A percentile compares a stretch with the other conserved stretches of the same genome.
Evolutionary conservation across 1,140 invertebrate genomes (phyloP).

Genomic region (Drosophila chauvacae): DNA sequence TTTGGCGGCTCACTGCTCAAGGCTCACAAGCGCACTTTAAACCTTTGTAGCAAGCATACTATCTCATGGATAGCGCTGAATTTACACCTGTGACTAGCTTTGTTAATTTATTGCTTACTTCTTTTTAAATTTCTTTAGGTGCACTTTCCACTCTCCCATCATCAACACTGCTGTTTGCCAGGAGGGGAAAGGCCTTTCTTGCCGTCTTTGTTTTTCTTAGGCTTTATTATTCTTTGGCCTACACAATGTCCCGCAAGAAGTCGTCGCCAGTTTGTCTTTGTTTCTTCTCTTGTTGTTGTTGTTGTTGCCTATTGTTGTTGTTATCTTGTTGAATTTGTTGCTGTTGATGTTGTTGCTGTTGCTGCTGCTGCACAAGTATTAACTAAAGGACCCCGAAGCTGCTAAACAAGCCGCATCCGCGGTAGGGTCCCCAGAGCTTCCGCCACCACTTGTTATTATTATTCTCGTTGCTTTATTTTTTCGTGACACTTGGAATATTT

Average conservation of each 20-base stretch:
- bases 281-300: neutral
- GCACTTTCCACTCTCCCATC: constrained; percentile 32
- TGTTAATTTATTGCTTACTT: neutral
- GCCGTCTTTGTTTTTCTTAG: constrained; percentile 32
- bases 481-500: constrained; percentile 78
- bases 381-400: constrained; percentile 48
- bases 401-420: constrained; percentile 51
- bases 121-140: neutral
- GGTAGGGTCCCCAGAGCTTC: neutral
- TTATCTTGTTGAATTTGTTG: constrained; percentile 1
- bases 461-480: constrained; percentile 67
- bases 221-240: constrained; percentile 69
- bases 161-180: constrained; percentile 13
- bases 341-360: constrained; percentile 7
- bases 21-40: neutral
- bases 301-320: constrained; percentile 8
- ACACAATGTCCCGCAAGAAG: constrained; percentile 74
- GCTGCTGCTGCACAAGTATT: constrained; percentile 45
- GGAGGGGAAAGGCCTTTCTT: constrained; percentile 16
- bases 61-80: neutral
- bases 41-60: neutral
- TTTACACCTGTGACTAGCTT: rapidly evolving
- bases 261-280: constrained; percentile 42
- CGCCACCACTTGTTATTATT: constrained; percentile 46
- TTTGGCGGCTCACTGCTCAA: neutral